Evolutionary conservation across 2,888 invertebrate species (phyloP).

Genomic region (Rapana venosa): DNA sequence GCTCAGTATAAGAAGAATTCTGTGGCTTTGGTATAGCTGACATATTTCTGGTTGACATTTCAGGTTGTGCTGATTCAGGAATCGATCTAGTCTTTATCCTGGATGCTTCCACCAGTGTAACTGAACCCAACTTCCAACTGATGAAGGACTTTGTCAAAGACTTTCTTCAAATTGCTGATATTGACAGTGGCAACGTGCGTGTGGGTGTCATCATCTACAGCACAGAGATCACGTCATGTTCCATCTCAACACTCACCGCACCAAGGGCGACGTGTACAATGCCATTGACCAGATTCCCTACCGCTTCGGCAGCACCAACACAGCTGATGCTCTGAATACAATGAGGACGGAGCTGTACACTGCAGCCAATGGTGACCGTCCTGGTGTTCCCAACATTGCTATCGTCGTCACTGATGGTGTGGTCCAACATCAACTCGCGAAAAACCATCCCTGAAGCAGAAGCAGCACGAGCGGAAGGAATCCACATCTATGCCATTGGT

Average conservation of each 20-base stretch:
- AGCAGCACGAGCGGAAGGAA: slow-evolving; percentile 56
- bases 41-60: neutral
- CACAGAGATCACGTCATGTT: slow-evolving; percentile 68
- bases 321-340: slow-evolving; percentile 66
- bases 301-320: slow-evolving; percentile 72
- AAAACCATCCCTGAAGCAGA: slow-evolving; percentile 67
- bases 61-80: slow-evolving; percentile 59
- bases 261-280: slow-evolving; percentile 59
- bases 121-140: slow-evolving; percentile 69
- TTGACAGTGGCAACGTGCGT: slow-evolving; percentile 65
- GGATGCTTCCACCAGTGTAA: slow-evolving; percentile 76
- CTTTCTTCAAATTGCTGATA: slow-evolving; percentile 63
- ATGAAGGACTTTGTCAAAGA: slow-evolving; percentile 71
- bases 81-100: slow-evolving; percentile 74
- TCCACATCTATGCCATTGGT: slow-evolving; percentile 67
- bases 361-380: slow-evolving; percentile 67
- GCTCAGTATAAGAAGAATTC: neutral
- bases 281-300: slow-evolving; percentile 70
- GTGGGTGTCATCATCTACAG: slow-evolving; percentile 71
- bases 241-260: slow-evolving; percentile 64
- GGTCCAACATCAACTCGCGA: slow-evolving; percentile 70
- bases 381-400: slow-evolving; percentile 67
- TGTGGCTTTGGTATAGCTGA: neutral
- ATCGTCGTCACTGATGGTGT: slow-evolving; percentile 74
- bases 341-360: slow-evolving; percentile 69